Base-by-base conservation (phyloP, 2,113 vertebrate species). In the Lamprotornis superbus region DNA sequence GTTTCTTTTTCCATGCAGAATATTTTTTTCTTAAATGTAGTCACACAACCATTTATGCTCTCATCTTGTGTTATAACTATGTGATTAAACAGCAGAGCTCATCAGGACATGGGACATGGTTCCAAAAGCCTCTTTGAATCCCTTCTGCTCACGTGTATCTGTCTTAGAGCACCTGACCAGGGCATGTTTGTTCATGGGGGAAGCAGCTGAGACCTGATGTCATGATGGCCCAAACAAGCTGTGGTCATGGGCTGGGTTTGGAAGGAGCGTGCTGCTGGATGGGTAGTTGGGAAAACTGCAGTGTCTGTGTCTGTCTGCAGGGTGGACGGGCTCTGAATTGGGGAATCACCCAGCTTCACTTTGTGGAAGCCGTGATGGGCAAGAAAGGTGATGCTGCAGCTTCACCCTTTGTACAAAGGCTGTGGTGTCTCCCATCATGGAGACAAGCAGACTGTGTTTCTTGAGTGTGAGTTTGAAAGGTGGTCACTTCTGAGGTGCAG, bases 291-390 rank as follows among this genome's bases (percentile, higher is more conserved):
- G 24, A 68, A 87, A 91, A 33, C 31, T 59, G 11, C 25, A 37
- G 20, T 39, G 5, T 37, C 65, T 60, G 5, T 55, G 49, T 11
- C 85, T 70, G 11, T 69, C 24, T 60, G 74, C 65, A 39, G 40
- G 14, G 9, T 49, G 55, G 31, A n/a, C 0, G 4, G 60, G 28
- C 52, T 47, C 37, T 87, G 64, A 40, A 12, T 5, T 23, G 6
- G 15, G 6, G 55, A 13, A 28, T 52, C 20, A 33, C 10, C 5
- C 20, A 46, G 7, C 18, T 59, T 81, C 4, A 1, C 56, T 82
- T 70, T 5, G 1, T 39, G 46, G 33, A 46, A 74, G 22, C 42
- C 3, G 7, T 0, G 0, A 25, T 1, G 2, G 28, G 31, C 40
- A 70, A 65, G 69, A 69, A 69, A 19, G 20, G 33, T 33, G 39